A percentile compares a stretch with the other conserved stretches of the same genome.
Evolutionary conservation across 2,113 vertebrate species (phyloP).

Genomic region (Gasterosteus nipponicus): DNA sequence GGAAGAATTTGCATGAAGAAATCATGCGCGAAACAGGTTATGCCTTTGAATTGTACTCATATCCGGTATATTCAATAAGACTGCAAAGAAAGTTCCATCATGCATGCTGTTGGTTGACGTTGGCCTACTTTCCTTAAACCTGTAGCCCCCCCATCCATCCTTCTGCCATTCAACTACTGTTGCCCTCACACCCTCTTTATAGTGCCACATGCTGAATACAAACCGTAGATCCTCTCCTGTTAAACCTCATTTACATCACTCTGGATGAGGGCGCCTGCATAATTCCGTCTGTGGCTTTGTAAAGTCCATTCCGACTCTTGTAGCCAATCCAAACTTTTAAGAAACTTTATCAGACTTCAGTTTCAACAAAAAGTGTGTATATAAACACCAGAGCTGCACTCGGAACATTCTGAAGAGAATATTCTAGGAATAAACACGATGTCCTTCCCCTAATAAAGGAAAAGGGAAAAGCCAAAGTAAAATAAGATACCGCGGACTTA

Average conservation of each 20-base stretch:
- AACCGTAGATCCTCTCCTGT: constrained; percentile 25
- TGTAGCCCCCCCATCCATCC: background rate
- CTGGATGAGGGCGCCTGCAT: constrained; percentile 24
- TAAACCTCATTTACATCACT: constrained; percentile 24
- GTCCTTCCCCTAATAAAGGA: constrained; percentile 3
- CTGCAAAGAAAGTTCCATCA: constrained; percentile 4
- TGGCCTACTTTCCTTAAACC: background rate
- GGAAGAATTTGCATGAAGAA: background rate
- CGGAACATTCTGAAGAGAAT: background rate
- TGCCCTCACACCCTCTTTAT: background rate
- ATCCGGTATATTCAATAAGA: background rate
- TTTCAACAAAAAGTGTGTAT: background rate
- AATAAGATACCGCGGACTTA: constrained; percentile 12
- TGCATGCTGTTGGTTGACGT: background rate
- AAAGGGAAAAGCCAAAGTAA: constrained; percentile 3
- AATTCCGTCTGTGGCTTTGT: constrained; percentile 15
- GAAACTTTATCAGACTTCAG: background rate
- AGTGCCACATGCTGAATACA: constrained; percentile 17
- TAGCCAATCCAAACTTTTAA: background rate
- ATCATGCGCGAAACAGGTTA: background rate
- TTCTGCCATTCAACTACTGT: constrained; percentile 4
- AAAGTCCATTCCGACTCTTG: constrained; percentile 9
- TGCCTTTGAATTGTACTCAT: background rate
- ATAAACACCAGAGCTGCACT: background rate
- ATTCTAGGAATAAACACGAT: background rate